A percentile compares a stretch with the other conserved stretches of the same genome.
Conservation (phyloP, 2,888 invertebrate species). For the Himalopsyche tibetana region DNA sequence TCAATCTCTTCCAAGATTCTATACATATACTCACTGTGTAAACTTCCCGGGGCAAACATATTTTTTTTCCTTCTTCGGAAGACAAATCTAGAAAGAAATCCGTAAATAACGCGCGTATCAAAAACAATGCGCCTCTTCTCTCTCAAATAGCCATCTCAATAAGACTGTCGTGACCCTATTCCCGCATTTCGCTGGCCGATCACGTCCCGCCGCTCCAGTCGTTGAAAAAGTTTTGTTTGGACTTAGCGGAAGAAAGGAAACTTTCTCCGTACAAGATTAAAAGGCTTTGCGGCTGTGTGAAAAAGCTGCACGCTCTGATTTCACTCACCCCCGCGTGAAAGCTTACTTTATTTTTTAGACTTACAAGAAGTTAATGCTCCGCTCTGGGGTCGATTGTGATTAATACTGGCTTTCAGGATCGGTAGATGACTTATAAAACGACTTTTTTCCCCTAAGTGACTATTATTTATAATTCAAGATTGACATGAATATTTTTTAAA, state of each 20-base stretch:
- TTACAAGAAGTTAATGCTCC: conserved; percentile 19
- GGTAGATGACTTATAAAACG: conserved; percentile 38
- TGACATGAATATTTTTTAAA: not conserved
- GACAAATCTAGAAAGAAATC: not conserved
- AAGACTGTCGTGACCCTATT: not conserved
- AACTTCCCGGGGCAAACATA: not conserved
- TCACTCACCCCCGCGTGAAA: conserved; percentile 4
- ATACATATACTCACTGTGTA: not conserved
- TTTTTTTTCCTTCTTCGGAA: not conserved
- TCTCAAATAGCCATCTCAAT: not conserved
- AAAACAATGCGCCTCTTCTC: not conserved
- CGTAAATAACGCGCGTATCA: conserved; percentile 15
- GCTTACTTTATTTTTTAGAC: conserved; percentile 38
- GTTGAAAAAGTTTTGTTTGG: conserved; percentile 26
- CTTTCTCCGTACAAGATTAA: conserved; percentile 22
- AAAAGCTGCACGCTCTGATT: conserved; percentile 17
- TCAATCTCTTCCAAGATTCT: not conserved
- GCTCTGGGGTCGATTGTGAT: conserved; percentile 33
- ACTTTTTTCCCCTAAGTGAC: not conserved
- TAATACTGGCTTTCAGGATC: conserved; percentile 27
- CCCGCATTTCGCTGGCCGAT: not conserved
- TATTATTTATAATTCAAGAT: conserved; percentile 14
- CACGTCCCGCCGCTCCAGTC: conserved; percentile 4
- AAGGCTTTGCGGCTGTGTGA: conserved; percentile 14
- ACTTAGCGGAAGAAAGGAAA: not conserved